These are phyloP conservation scores for Encarsia formosa DNA, from an alignment of 2,888 invertebrate genomes.

Conservation along the genomic window DNA sequence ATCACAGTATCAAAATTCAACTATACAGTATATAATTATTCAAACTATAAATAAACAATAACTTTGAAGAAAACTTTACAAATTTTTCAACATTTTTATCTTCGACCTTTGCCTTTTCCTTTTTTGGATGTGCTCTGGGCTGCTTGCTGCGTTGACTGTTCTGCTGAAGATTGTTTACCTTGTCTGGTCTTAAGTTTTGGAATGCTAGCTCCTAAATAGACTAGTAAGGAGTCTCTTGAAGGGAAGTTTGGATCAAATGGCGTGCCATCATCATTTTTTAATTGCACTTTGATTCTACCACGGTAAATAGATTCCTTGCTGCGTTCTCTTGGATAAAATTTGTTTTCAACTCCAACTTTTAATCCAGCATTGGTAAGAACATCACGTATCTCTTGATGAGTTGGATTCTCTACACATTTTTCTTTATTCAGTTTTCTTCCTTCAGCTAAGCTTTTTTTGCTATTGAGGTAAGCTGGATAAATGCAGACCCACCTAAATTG, in stretches of 20 bases:
- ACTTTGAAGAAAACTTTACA: too few relatives aligned
- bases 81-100: constrained; percentile 38
- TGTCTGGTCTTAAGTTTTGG: constrained; percentile 85
- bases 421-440: constrained; percentile 82
- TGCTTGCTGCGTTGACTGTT: constrained; percentile 45
- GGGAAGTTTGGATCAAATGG: constrained; percentile 68
- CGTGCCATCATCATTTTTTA: constrained; percentile 85
- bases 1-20: constrained; percentile 2
- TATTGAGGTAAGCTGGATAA: constrained; percentile 95
- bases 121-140: constrained; percentile 42
- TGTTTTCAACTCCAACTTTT: constrained; percentile 85
- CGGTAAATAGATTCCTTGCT: constrained; percentile 83
- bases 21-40: not conserved
- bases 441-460: constrained; percentile 83
- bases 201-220: constrained; percentile 77
- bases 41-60: too few relatives aligned
- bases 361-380: constrained; percentile 80
- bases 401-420: constrained; percentile 91
- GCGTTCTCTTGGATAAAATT: constrained; percentile 83
- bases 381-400: constrained; percentile 91
- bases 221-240: constrained; percentile 72
- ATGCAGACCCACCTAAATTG: constrained; percentile 92
- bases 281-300: constrained; percentile 88
- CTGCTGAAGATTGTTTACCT: constrained; percentile 52
- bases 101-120: constrained; percentile 53